Conservation (phyloP, 2,113 vertebrate genomes). For the Tenebrosternarchus preto region DNA sequence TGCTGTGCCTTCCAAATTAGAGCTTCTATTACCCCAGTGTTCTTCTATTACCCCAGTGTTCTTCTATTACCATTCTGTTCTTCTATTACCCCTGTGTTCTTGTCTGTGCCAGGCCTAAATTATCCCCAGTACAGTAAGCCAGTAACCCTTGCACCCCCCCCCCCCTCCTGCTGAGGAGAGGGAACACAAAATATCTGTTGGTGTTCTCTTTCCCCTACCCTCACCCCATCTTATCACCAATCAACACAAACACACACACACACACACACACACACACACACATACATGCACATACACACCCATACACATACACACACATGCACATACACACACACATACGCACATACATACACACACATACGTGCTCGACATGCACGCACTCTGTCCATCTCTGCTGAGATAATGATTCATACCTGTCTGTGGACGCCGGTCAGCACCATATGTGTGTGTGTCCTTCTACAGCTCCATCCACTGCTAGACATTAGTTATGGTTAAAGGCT, state of each 20-base stretch:
- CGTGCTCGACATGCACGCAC: not conserved
- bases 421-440: slow-evolving; percentile 40
- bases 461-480: slow-evolving; percentile 13
- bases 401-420: slow-evolving; percentile 45
- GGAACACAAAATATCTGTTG: not conserved
- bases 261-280: not conserved
- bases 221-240: slow-evolving; percentile 6
- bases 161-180: too few species aligned
- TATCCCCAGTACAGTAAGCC: not conserved
- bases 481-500: slow-evolving; percentile 43
- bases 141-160: not conserved
- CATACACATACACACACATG: not conserved
- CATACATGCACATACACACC: not conserved
- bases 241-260: not conserved
- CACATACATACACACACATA: not conserved
- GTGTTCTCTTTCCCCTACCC: not conserved
- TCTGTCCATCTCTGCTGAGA: slow-evolving; percentile 4
- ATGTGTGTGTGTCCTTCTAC: slow-evolving; percentile 30
- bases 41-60: too few species aligned
- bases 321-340: too few species aligned
- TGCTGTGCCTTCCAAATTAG: too few species aligned
- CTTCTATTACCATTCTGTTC: too few species aligned
- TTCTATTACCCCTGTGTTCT: too few species aligned
- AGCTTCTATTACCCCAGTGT: too few species aligned
- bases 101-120: not conserved